phyloP scores from a whole-genome alignment of 2,888 invertebrate species.

The Drosophila acutilabella region DNA sequence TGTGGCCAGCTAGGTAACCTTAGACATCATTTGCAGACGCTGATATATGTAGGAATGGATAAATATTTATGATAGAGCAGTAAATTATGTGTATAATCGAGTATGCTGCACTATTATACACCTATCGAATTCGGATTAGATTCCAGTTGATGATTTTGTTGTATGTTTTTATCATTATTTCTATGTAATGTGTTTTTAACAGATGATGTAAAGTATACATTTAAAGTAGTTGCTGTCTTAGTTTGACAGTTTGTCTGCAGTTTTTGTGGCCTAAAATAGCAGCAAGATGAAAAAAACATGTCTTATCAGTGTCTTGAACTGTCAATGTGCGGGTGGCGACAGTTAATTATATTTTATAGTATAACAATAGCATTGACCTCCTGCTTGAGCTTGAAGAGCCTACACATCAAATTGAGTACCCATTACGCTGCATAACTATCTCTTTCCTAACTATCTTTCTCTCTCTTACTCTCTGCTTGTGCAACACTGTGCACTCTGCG shows the following conservation, averaged over 20 bases:
- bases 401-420: constrained; percentile 22
- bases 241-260: neutral
- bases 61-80: neutral
- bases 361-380: constrained; percentile 61
- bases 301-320: constrained; percentile 35
- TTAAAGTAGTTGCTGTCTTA: too few species aligned
- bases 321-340: constrained; percentile 27
- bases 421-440: neutral
- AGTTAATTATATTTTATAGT: constrained; percentile 44
- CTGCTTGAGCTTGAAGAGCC: constrained; percentile 45
- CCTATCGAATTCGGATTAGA: too few species aligned
- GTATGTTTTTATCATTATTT: too few species aligned
- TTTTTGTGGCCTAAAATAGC: neutral
- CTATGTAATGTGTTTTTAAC: too few species aligned
- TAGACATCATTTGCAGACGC: constrained; percentile 33
- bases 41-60: constrained; percentile 3
- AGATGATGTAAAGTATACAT: too few species aligned
- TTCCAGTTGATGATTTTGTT: too few species aligned
- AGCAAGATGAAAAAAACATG: neutral
- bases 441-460: neutral
- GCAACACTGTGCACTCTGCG: constrained; percentile 50
- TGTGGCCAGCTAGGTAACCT: constrained; percentile 47
- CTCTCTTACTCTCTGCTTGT: constrained; percentile 36
- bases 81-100: too few species aligned
- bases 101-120: too few species aligned